Evolutionary conservation across 2,888 invertebrate species (phyloP), one percentile per base, ranked within the genome.

Genomic region (Altica lythri): DNA sequence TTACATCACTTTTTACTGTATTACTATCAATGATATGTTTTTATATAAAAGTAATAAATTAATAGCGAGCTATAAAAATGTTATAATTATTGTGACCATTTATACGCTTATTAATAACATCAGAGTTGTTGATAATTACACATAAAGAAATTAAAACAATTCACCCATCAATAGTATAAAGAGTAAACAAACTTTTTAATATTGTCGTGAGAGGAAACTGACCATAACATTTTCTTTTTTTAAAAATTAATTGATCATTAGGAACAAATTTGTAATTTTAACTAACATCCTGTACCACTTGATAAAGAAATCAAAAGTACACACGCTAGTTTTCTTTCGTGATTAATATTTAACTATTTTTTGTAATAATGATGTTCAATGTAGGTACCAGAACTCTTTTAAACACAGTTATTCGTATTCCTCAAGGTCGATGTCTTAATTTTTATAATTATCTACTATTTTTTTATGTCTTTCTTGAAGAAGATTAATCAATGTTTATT

Each of bases 171-270:
- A 34, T 34, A 34, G 8, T 8, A 2, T n/a, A n/a, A n/a, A n/a
- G 9, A 34, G 34, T 34, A 34, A 34, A 34, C 16, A 34, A 34
- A 34, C 34, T 34, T 34, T 34, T 34, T 34, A 34, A 34, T 34
- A 34, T 34, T 34, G 34, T 34, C 34, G 16, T 34, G 34, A 34
- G 34, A 34, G 16, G 4, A 34, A 34, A 34, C 34, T 16, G 10
- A 34, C 34, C 34, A 9, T n/a, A 16, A 34, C 34, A 16, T 34
- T 34, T 34, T 34, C 34, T 16, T 34, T 34, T 27, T 34, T 34
- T 34, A n/a, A 16, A 16, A 34, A 34, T 34, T 34, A 34, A 34
- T 34, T 34, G 16, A 2, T 10, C 16, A 27, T 34, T n/a, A n/a
- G n/a, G n/a, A n/a, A n/a, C n/a, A n/a, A n/a, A n/a, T n/a, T n/a